Base-by-base conservation (phyloP, 2,888 invertebrate species). In the Acanthosepion esculentum region DNA sequence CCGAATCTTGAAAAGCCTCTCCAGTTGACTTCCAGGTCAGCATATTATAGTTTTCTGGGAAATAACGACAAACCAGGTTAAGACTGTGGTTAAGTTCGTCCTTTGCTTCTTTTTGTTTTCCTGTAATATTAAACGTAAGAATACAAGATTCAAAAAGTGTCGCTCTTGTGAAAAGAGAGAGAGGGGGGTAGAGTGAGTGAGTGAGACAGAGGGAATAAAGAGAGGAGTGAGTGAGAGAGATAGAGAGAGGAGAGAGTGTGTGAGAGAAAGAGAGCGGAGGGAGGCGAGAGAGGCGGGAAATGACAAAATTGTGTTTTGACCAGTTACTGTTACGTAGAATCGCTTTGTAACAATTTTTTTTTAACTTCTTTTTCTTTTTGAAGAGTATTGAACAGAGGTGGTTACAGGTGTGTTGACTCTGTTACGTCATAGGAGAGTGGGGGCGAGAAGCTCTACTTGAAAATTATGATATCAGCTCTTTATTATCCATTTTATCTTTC, bases 361-460 rank as follows among this genome's bases (percentile, higher is more conserved):
- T 78, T 41, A 41, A n/a, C n/a, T n/a, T n/a, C n/a, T 2, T 41
- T 78, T 29, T n/a, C n/a, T 78, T 78, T 78, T 3, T 78, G 78
- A 78, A 78, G 78, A n/a, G n/a, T 33, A 78, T 33, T 18, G 29
- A 78, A 10, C 15, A 78, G 33, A n/a, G 4, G 4, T 15, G 15
- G 33, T 78, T 78, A 78, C 78, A 78, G 78, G 78, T 78, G 78
- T 78, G 78, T 78, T 78, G 78, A 78, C 78, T 78, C 33, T 78
- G 15, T 78, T n/a, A 78, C 78, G 78, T 78, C 78, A 78, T n/a
- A 15, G 33, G 33, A 4, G 33, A 78, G n/a, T 78, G 78, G 33
- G 23, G 33, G 78, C n/a, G n/a, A 1, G 18, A 15, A 78, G 15
- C 8, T 78, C n/a, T 78, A 2, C n/a, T n/a, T 7, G 12, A n/a